These are phyloP conservation scores for Plodia interpunctella DNA, from an alignment of 1,140 invertebrate genomes.

Conservation along the genomic window DNA sequence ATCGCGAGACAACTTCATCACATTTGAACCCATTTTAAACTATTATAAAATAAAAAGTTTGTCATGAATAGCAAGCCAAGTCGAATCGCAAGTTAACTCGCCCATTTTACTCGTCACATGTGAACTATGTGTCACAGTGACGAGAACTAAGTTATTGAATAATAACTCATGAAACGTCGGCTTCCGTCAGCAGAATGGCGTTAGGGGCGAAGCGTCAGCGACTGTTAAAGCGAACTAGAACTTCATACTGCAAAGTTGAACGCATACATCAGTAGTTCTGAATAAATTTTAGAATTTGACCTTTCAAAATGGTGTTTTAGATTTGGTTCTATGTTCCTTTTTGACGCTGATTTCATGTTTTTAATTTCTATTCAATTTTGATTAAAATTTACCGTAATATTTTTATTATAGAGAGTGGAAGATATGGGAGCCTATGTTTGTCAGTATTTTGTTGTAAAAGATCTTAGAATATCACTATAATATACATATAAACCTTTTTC, in stretches of 20 bases:
- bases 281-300: background rate
- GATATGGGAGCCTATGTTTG: no score
- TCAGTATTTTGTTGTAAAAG: no score
- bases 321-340: background rate
- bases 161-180: constrained; percentile 5
- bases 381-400: no score
- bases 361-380: no score
- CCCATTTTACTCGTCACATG: background rate
- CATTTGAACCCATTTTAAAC: no score
- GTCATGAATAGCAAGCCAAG: no score
- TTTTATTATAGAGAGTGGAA: no score
- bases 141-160: constrained; percentile 4
- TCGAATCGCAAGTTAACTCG: background rate
- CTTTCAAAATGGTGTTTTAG: background rate
- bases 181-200: background rate
- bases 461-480: no score
- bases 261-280: constrained; percentile 1
- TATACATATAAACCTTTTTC: no score
- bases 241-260: background rate
- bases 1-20: no score
- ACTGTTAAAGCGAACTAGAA: background rate
- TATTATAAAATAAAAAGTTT: no score
- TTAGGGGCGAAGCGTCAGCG: background rate
- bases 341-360: no score
- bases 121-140: background rate